Evolutionary conservation across 2,888 invertebrate genomes (phyloP).

Genomic region (Tetanocera ferruginea): DNA sequence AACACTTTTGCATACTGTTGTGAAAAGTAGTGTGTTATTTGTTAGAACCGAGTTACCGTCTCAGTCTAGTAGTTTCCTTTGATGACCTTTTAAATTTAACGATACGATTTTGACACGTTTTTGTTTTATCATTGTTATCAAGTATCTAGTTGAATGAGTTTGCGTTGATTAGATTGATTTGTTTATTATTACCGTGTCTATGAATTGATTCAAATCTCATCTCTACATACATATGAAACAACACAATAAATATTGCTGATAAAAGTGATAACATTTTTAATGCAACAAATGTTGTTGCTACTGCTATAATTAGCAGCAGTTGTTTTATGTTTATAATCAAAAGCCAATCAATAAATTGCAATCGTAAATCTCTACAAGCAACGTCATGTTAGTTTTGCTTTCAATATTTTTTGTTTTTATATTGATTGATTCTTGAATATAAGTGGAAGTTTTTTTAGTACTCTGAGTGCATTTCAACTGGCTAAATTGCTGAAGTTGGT

Average conservation of each 20-base stretch:
- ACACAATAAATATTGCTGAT: neutral
- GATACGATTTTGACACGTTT: too few species aligned
- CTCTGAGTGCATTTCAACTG: neutral
- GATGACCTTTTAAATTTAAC: too few species aligned
- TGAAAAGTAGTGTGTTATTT: too few species aligned
- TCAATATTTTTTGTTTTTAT: neutral
- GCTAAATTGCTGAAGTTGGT: neutral
- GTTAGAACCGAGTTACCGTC: too few species aligned
- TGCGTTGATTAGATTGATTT: too few species aligned
- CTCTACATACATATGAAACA: neutral
- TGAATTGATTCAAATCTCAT: too few species aligned
- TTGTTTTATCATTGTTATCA: too few species aligned
- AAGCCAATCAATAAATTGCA: conserved; percentile 1
- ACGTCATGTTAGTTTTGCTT: too few species aligned
- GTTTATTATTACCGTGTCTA: too few species aligned
- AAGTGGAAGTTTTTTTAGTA: neutral
- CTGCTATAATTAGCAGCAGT: neutral
- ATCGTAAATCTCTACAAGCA: neutral
- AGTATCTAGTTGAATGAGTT: too few species aligned
- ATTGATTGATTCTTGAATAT: neutral
- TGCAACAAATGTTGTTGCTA: neutral
- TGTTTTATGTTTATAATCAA: neutral
- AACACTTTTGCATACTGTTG: too few species aligned
- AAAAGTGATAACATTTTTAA: neutral
- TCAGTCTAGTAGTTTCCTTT: too few species aligned